Percentiles rank a stretch among this genome's conserved stretches.
Conservation (phyloP, 2,888 invertebrate species). For the Melanostoma mellinum region DNA sequence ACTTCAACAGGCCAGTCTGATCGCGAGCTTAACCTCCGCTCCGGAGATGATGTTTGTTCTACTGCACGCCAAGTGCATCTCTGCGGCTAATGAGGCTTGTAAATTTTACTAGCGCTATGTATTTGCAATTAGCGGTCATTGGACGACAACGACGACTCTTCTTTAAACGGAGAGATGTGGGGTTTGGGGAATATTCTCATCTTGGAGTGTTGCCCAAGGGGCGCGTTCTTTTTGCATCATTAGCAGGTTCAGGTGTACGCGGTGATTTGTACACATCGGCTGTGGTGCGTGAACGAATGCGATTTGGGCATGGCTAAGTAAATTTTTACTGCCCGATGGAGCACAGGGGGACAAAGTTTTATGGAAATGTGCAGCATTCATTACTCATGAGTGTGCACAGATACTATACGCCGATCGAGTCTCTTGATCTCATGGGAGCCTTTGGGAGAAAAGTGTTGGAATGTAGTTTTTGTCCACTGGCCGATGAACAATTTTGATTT, state of each 20-base stretch:
- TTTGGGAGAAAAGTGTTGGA: conserved; percentile 21
- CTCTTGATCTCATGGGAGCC: conserved; percentile 16
- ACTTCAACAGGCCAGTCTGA: conserved; percentile 35
- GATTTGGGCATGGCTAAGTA: conserved; percentile 54
- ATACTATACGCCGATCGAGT: not conserved
- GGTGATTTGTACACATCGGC: conserved; percentile 59
- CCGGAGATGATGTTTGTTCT: conserved; percentile 61
- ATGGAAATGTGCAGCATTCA: conserved; percentile 41
- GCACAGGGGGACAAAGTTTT: conserved; percentile 39
- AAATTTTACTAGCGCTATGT: conserved; percentile 71
- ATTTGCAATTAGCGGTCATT: conserved; percentile 68
- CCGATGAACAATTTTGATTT: conserved; percentile 17
- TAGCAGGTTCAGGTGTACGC: conserved; percentile 66
- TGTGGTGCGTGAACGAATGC: conserved; percentile 56
- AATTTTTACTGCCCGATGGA: conserved; percentile 39
- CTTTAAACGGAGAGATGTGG: not conserved
- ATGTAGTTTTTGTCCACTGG: conserved; percentile 11
- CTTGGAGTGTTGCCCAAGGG: conserved; percentile 45
- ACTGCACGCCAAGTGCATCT: conserved; percentile 54
- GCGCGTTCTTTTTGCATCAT: conserved; percentile 64
- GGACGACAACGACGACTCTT: conserved; percentile 30
- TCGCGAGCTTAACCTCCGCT: conserved; percentile 55
- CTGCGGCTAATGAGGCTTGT: conserved; percentile 68
- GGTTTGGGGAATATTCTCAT: not conserved
- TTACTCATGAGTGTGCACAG: conserved; percentile 21